These are phyloP conservation scores for Reticulitermes speratus DNA, from an alignment of 1,140 invertebrate species.

Conservation along the genomic window DNA sequence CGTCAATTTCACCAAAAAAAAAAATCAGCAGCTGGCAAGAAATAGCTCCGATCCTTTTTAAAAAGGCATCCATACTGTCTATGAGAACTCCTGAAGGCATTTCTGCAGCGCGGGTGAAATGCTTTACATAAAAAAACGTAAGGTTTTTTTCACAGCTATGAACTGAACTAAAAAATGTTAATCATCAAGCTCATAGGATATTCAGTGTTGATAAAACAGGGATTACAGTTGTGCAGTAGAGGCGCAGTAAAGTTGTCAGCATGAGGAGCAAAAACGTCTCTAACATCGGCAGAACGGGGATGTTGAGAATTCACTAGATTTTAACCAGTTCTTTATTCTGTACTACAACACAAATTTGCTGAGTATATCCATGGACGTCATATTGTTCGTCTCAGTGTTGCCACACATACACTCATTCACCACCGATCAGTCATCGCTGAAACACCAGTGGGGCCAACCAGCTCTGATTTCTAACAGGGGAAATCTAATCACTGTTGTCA, in stretches of 20 bases:
- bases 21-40: not conserved
- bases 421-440: no score
- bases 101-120: not conserved
- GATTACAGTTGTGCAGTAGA: conserved; percentile 39
- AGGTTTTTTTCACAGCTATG: not conserved
- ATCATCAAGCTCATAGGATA: conserved; percentile 32
- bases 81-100: not conserved
- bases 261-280: conserved; percentile 38
- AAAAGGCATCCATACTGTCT: not conserved
- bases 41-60: not conserved
- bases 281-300: conserved; percentile 43
- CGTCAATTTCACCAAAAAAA: not conserved
- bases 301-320: no score
- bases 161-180: conserved; percentile 37
- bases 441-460: no score
- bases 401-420: no score
- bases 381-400: no score
- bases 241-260: conserved; percentile 39
- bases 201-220: conserved; percentile 39
- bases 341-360: not conserved
- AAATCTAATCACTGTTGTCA: conserved; percentile 40
- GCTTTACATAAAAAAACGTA: not conserved
- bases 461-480: no score
- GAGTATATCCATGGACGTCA: no score
- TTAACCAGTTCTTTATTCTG: no score